A percentile compares a stretch with the other conserved stretches of the same genome.
phyloP scores from a whole-genome alignment of 2,888 invertebrate species.

The Acleris emargana region DNA sequence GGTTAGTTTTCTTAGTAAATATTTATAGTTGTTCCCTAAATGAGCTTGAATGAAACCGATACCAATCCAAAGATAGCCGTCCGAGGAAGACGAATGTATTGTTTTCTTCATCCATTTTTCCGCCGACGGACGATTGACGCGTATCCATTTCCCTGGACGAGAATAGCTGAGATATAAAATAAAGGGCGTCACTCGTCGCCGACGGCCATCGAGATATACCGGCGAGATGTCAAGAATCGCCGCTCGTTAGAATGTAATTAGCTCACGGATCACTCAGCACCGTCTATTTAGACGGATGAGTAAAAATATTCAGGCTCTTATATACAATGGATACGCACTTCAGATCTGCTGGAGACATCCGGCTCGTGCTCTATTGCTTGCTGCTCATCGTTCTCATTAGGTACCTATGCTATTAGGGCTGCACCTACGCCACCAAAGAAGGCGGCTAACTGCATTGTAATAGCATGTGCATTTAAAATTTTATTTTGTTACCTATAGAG shows the following conservation, averaged over 20 bases:
- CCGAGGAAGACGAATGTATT: constrained; percentile 67
- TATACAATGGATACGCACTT: constrained; percentile 53
- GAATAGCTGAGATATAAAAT: constrained; percentile 78
- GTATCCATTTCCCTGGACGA: constrained; percentile 78
- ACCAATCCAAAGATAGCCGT: constrained; percentile 66
- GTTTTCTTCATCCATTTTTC: constrained; percentile 67
- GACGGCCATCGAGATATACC: constrained; percentile 71
- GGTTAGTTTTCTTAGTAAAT: constrained; percentile 21
- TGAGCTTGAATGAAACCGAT: constrained; percentile 57
- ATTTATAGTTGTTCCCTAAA: constrained; percentile 34
- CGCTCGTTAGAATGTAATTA: constrained; percentile 82
- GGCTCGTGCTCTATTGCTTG: background rate
- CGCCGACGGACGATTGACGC: constrained; percentile 70
- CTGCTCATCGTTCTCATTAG: background rate
- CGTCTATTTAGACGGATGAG: constrained; percentile 67
- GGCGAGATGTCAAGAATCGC: constrained; percentile 72
- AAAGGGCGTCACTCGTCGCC: constrained; percentile 76
- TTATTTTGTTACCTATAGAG: too few relatives aligned
- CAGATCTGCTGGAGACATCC: constrained; percentile 29
- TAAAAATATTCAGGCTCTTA: constrained; percentile 60
- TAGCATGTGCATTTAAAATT: too few relatives aligned
- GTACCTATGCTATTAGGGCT: background rate
- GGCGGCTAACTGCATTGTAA: too few relatives aligned
- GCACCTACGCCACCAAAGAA: background rate
- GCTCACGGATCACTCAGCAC: constrained; percentile 76